phyloP scores from a whole-genome alignment of 1,140 invertebrate genomes.

The Holotrichia oblita region DNA sequence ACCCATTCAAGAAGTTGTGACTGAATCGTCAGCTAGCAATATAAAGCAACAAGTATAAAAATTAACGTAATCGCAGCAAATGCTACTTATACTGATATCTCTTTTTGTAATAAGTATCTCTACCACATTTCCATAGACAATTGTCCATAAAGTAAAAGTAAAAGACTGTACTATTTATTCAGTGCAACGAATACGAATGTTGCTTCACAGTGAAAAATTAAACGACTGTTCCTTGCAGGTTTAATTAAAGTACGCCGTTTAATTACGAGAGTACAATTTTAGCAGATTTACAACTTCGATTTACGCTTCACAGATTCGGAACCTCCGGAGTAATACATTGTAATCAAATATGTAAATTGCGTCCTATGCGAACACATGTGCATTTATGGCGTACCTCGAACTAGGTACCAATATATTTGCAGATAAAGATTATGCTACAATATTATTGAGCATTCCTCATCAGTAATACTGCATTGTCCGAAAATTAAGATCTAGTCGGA shows the following conservation, averaged over 20 bases:
- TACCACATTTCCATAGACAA: neutral
- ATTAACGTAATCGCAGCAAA: no score
- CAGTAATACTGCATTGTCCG: no score
- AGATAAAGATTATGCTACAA: neutral
- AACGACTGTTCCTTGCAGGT: neutral
- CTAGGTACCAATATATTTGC: neutral
- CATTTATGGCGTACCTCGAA: neutral
- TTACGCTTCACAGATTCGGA: neutral
- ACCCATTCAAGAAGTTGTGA: no score
- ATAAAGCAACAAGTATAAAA: no score
- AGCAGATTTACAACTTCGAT: conserved; percentile 3
- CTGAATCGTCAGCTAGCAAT: no score
- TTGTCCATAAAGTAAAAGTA: neutral
- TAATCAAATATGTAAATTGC: conserved; percentile 8
- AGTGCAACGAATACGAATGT: neutral
- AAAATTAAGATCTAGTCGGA: no score
- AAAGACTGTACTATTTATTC: neutral
- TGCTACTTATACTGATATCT: no score
- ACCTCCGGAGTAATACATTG: neutral
- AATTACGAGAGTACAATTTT: conserved; percentile 5
- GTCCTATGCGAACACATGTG: neutral
- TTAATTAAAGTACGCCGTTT: conserved; percentile 1
- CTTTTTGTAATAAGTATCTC: no score
- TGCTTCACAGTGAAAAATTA: neutral
- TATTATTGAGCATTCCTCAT: neutral